Conservation (phyloP, 1,140 invertebrate species). For the Pseudobourletiella spinata region DNA sequence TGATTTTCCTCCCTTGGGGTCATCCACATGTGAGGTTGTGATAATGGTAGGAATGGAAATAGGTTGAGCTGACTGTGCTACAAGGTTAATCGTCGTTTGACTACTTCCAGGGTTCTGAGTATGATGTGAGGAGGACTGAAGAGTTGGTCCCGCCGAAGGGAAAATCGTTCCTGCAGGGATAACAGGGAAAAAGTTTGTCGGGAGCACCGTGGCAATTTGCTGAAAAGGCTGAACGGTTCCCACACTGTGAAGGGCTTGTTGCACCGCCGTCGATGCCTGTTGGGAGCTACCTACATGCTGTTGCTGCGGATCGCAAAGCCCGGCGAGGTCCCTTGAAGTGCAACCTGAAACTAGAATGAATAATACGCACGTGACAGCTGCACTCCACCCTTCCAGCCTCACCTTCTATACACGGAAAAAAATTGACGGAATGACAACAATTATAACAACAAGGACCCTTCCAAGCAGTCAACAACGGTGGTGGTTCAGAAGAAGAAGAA, state of each 20-base stretch:
- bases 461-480: no score
- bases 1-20: constrained; percentile 26
- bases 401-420: no score
- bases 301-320: constrained; percentile 19
- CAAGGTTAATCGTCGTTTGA: constrained; percentile 14
- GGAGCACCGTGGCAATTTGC: constrained; percentile 32
- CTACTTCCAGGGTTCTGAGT: constrained; percentile 11
- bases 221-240: constrained; percentile 27
- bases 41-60: constrained; percentile 35
- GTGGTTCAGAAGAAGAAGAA: no score
- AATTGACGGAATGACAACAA: no score
- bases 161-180: constrained; percentile 30
- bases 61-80: constrained; percentile 10
- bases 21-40: constrained; percentile 32
- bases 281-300: constrained; percentile 7
- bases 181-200: constrained; percentile 33
- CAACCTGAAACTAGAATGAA: constrained; percentile 32
- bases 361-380: no score
- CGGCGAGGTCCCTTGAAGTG: constrained; percentile 28
- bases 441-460: no score
- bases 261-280: constrained; percentile 2
- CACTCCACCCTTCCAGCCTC: no score
- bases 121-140: constrained; percentile 13
- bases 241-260: constrained; percentile 22
- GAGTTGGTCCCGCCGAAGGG: constrained; percentile 31